Conservation (phyloP, 2,113 vertebrate genomes). For the Ibidorhyncha struthersii region DNA sequence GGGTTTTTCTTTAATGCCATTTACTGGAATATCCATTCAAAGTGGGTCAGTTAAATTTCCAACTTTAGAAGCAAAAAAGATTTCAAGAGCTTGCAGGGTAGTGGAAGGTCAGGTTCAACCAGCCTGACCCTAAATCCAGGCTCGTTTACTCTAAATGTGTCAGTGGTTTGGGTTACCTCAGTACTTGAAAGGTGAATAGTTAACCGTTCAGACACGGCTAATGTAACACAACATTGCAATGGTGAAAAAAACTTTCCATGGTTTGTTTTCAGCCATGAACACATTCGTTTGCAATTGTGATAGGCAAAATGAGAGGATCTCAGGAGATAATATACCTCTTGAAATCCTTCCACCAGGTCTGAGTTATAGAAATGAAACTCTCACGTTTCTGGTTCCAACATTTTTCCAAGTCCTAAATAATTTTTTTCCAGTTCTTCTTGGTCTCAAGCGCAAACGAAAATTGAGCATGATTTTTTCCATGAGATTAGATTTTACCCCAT, state of each 20-base stretch:
- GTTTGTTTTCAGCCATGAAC: neutral
- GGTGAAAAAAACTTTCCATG: neutral
- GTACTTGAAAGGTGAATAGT: neutral
- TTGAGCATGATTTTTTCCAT: accelerated
- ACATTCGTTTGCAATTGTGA: accelerated
- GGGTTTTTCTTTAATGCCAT: conserved; percentile 52
- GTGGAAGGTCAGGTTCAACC: neutral
- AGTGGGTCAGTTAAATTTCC: conserved; percentile 74
- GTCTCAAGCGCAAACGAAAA: neutral
- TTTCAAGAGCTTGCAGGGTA: neutral
- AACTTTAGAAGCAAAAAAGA: neutral
- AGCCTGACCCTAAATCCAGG: neutral
- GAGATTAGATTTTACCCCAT: neutral
- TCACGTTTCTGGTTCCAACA: neutral
- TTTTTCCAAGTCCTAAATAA: neutral
- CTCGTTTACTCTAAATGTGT: neutral
- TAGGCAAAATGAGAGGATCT: neutral
- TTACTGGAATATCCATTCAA: conserved; percentile 77
- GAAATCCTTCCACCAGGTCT: neutral
- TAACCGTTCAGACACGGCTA: neutral
- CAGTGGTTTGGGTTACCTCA: conserved; percentile 29
- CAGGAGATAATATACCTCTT: neutral
- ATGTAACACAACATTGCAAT: neutral
- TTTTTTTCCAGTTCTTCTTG: neutral
- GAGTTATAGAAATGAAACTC: neutral